Base-by-base conservation (phyloP, 2,797 vertebrate genomes). In the Tapera naevia region DNA sequence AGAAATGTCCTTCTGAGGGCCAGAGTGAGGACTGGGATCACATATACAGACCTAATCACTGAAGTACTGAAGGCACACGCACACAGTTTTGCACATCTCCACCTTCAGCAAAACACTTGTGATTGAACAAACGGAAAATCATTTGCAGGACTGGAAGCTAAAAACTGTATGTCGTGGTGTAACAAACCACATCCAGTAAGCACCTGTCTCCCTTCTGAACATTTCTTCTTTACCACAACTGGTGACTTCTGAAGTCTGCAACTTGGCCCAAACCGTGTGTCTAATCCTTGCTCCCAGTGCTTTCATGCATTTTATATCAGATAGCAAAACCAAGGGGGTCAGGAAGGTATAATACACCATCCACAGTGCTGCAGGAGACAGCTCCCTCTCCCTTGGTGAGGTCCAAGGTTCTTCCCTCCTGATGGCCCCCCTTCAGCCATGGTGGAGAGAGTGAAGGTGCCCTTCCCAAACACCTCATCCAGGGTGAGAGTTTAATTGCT, bases 381-480 rank as follows among this genome's bases (percentile, higher is more conserved):
- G 41, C 37, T 78, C 28, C 41, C 13, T 41, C 35, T 80, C 48
- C 37, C 48, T 39, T 16, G 25, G 28, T 6, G 10, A 90, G 18
- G 39, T 67, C 45, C 39, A 37, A 61, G 71, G 43, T 17, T 76
- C 37, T 60, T 60, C 19, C 10, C 83, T 45, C 39, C 69, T 25
- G 23, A 15, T 14, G 30, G 35, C 7, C 16, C 16, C 48, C 50
- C 28, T 41, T 37, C 39, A 39, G 80, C 22, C 67, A n/a, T 1
- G 30, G 54, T 1, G 0, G 24, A 13, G 30, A 5, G 7, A 69
- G 25, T 0, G 1, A 66, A 39, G 74, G 58, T 21, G 53, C 28
- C 39, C 46, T 86, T 79, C 43, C 58, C 43, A 58, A 17, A 28
- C 67, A 35, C 45, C 75, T 86, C 62, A 60, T 17, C 3, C 61